phyloP scores from a whole-genome alignment of 2,888 invertebrate species.

The Mongoloraphidia duomilia region DNA sequence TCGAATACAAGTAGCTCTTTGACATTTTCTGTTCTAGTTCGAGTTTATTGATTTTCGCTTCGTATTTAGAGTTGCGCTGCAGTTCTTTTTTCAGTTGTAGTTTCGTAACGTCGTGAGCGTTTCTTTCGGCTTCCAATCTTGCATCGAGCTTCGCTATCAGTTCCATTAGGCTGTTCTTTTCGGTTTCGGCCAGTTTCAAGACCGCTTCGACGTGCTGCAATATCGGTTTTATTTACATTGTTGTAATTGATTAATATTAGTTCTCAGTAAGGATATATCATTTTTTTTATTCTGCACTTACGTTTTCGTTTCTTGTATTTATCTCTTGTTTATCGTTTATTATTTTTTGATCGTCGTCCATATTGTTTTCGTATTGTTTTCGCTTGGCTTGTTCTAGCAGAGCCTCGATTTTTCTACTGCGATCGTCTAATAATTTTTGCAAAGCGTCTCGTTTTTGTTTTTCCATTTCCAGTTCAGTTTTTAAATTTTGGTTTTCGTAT shows the following conservation, averaged over 20 bases:
- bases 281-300: no score
- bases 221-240: background rate
- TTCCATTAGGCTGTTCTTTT: slow-evolving; percentile 43
- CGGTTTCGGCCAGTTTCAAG: slow-evolving; percentile 40
- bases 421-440: slow-evolving; percentile 32
- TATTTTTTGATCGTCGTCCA: slow-evolving; percentile 26
- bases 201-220: slow-evolving; percentile 11
- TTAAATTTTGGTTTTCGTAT: slow-evolving; percentile 20
- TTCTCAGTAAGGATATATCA: no score
- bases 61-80: slow-evolving; percentile 41
- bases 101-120: slow-evolving; percentile 24
- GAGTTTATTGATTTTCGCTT: slow-evolving; percentile 36
- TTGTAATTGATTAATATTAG: background rate
- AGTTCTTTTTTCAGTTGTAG: slow-evolving; percentile 30
- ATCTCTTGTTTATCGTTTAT: background rate
- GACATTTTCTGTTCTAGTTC: slow-evolving; percentile 36
- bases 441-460: slow-evolving; percentile 37
- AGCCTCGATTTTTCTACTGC: slow-evolving; percentile 34
- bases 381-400: slow-evolving; percentile 31
- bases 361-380: slow-evolving; percentile 34
- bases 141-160: slow-evolving; percentile 39
- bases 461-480: slow-evolving; percentile 30
- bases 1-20: slow-evolving; percentile 13
- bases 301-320: background rate
- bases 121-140: slow-evolving; percentile 40